phyloP scores from a whole-genome alignment of 2,797 vertebrate genomes.

The Halcyon smyrnensis region DNA sequence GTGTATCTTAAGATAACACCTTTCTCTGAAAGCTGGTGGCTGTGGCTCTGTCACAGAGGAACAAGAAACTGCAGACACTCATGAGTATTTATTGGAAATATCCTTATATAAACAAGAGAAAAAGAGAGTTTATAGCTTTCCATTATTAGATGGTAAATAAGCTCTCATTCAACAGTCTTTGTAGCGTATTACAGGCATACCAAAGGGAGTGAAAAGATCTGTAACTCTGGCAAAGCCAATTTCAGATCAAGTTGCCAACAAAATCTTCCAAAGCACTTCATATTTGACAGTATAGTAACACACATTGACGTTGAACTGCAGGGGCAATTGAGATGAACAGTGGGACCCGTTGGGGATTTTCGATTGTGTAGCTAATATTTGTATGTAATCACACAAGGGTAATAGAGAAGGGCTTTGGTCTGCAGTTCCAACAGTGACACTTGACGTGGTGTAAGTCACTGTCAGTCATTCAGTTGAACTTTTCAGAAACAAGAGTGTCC shows the following conservation, averaged over 20 bases:
- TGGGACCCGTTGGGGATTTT: rapidly evolving
- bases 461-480: background rate
- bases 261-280: background rate
- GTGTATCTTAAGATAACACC: background rate
- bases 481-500: background rate
- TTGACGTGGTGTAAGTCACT: background rate
- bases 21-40: background rate
- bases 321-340: background rate
- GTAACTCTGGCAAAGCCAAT: background rate
- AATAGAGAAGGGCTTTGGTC: background rate
- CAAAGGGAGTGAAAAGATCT: background rate
- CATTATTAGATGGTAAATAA: background rate
- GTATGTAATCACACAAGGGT: background rate
- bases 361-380: background rate
- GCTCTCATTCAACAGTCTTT: background rate
- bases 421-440: background rate
- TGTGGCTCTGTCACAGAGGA: background rate
- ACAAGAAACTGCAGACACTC: background rate
- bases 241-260: background rate
- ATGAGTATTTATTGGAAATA: background rate
- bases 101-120: background rate
- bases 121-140: background rate
- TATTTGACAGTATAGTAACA: background rate
- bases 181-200: background rate
- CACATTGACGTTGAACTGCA: background rate